Base-by-base conservation (phyloP, 2,797 vertebrate genomes). In the Chanos chanos region DNA sequence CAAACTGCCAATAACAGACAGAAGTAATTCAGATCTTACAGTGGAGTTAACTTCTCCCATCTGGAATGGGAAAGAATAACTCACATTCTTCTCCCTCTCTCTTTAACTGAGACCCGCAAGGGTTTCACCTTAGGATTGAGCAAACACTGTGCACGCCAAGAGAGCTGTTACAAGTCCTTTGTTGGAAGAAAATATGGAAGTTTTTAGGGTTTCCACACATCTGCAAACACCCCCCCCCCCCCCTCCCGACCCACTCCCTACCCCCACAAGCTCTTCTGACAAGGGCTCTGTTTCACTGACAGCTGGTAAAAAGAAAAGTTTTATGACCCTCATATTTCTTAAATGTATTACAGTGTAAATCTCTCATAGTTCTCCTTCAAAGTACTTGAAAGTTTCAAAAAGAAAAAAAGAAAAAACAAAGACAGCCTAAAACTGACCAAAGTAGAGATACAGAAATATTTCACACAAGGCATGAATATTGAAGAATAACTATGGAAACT, bases 1-100 rank as follows among this genome's bases (percentile, higher is more conserved):
- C 25, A 31, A 16, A 53, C 52, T 72, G 62, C 21, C 53, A 84
- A 76, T 69, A 76, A 70, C 69, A 79, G 75, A 56, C 27, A 40
- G 40, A 33, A 52, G 58, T 66, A 75, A 63, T 56, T 50, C 48
- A 70, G n/a, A 44, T 56, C 34, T 65, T 44, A 72, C 54, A 76
- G 66, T 53, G 28, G 47, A 48, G 39, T 48, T 81, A 82, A 84
- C 78, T 56, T 27, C 30, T 80, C 60, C 79, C 80, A 86, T 79
- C 77, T 83, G 83, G 78, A 57, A 15, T 39, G 60, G 55, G 61
- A 72, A 81, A 49, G 45, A 30, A 81, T 72, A 76, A 74, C 73
- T 68, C 58, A 61, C 64, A 41, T 61, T 66, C 59, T 73, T 72
- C 61, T 70, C 41, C 64, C 39, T 52, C 12, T 34, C 21, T 34